Conservation (phyloP, 2,797 vertebrate species). For the Tamandua tetradactyla region DNA sequence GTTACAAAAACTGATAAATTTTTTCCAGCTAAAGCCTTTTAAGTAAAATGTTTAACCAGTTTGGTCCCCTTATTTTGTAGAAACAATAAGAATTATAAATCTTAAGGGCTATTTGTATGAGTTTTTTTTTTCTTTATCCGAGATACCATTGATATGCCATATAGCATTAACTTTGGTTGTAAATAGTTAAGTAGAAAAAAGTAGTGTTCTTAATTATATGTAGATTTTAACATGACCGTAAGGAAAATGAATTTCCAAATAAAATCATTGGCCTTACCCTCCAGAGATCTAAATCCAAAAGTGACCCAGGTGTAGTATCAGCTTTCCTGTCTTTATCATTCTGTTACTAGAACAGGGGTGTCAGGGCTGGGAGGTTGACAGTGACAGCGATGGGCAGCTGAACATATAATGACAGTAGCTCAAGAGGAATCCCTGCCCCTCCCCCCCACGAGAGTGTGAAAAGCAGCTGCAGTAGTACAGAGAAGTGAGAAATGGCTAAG, state of each 20-base stretch:
- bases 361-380: constrained; percentile 5
- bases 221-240: not conserved
- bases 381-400: constrained; percentile 58
- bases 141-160: not conserved
- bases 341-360: not conserved
- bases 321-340: not conserved
- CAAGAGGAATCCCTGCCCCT: not conserved
- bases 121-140: not conserved
- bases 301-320: not conserved
- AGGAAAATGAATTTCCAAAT: not conserved
- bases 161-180: not conserved
- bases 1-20: not conserved
- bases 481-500: not conserved
- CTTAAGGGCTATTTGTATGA: not conserved
- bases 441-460: not conserved
- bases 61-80: constrained; percentile 11
- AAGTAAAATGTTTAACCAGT: constrained; percentile 17
- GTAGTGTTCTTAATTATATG: not conserved
- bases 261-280: not conserved
- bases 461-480: constrained; percentile 28
- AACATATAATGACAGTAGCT: not conserved
- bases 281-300: not conserved
- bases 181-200: not conserved
- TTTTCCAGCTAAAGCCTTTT: not conserved
- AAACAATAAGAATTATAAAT: constrained; percentile 27